A percentile compares a stretch with the other conserved stretches of the same genome.
These are phyloP conservation scores for Perodicticus potto DNA, from an alignment of 2,797 vertebrate species.

Conservation along the genomic window DNA sequence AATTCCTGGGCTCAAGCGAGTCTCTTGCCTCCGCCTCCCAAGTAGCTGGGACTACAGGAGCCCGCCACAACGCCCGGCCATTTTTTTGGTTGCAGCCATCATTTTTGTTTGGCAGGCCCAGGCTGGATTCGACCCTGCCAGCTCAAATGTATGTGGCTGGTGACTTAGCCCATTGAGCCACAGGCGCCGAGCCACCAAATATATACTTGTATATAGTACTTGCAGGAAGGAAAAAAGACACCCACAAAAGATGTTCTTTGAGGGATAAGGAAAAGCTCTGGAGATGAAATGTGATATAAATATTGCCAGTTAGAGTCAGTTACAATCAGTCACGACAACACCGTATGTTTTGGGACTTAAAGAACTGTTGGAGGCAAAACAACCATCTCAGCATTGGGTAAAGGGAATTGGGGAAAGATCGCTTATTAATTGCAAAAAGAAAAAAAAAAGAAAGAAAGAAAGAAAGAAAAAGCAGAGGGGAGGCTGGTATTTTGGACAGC, in stretches of 20 bases:
- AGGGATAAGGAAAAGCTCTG: conserved; percentile 45
- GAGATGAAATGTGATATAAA: conserved; percentile 69
- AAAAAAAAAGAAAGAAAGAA: no score
- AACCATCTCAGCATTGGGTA: conserved; percentile 37
- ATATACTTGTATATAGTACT: conserved; percentile 5
- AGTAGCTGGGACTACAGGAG: no score
- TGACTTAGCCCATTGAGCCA: no score
- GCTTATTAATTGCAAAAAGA: conserved; percentile 55
- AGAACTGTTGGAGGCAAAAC: conserved; percentile 57
- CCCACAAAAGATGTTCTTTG: conserved; percentile 47
- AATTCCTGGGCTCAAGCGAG: no score
- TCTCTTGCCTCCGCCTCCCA: no score
- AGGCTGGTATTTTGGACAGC: conserved; percentile 19
- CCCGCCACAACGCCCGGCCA: no score
- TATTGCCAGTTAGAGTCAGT: conserved; percentile 53
- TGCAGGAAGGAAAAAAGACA: conserved; percentile 51
- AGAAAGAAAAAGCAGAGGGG: no score
- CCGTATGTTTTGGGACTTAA: conserved; percentile 67
- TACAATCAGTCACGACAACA: conserved; percentile 66
- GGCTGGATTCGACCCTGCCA: no score
- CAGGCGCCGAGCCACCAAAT: no score
- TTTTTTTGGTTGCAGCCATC: no score
- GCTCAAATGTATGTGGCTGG: no score
- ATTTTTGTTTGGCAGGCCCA: no score
- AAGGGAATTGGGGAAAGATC: conserved; percentile 44